These are phyloP conservation scores for Psettodes erumei DNA, from an alignment of 2,113 vertebrate species.

Conservation along the genomic window DNA sequence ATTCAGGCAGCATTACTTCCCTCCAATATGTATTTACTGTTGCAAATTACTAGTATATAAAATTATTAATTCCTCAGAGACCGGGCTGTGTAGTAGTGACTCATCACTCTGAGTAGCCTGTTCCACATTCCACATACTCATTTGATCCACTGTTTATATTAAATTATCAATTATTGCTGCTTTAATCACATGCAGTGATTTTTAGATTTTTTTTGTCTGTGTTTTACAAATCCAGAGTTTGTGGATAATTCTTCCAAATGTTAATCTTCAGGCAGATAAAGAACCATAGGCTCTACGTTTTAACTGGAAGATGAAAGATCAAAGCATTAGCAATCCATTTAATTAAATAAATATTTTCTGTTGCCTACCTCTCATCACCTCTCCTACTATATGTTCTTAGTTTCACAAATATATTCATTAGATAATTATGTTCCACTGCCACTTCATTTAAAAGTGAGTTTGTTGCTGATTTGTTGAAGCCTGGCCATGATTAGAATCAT, in stretches of 20 bases:
- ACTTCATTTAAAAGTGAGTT: constrained; percentile 62
- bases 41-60: background rate
- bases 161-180: constrained; percentile 9
- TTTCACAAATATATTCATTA: constrained; percentile 55
- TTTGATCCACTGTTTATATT: constrained; percentile 1
- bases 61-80: background rate
- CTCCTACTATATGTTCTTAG: background rate
- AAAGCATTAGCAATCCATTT: constrained; percentile 4
- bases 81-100: background rate
- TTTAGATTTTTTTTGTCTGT: constrained; percentile 5
- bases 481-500: constrained; percentile 56
- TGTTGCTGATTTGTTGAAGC: constrained; percentile 48
- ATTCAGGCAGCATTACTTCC: background rate
- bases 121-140: background rate
- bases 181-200: background rate
- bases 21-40: background rate
- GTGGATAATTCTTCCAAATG: constrained; percentile 10
- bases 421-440: constrained; percentile 65
- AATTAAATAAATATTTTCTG: constrained; percentile 29
- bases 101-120: constrained; percentile 1
- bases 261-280: constrained; percentile 13
- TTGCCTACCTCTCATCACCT: constrained; percentile 13
- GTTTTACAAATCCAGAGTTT: constrained; percentile 32
- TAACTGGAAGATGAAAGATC: constrained; percentile 22
- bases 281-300: background rate